Evolutionary conservation across 2,888 invertebrate species (phyloP).

Genomic region (Andrena praecox): DNA sequence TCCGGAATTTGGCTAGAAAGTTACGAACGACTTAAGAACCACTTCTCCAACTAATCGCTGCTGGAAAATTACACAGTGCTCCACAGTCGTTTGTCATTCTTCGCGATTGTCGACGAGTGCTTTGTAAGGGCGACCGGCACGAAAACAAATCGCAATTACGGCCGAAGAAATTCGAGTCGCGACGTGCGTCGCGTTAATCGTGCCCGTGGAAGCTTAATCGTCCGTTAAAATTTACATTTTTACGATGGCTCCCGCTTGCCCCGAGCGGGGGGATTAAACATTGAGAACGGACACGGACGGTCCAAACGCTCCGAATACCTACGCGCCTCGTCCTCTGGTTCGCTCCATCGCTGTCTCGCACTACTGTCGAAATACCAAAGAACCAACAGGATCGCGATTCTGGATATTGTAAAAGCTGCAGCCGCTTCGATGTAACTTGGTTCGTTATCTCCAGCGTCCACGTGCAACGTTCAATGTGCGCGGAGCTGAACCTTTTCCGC

Average conservation of each 20-base stretch:
- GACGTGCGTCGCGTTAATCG: slow-evolving; percentile 59
- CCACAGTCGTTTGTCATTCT: slow-evolving; percentile 33
- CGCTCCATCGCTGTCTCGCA: neutral
- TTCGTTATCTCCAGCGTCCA: neutral
- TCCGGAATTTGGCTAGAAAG: slow-evolving; percentile 30
- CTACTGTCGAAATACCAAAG: neutral
- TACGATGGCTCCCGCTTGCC: slow-evolving; percentile 55
- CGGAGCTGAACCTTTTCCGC: neutral
- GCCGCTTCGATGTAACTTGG: neutral
- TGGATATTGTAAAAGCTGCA: neutral
- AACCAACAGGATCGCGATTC: neutral
- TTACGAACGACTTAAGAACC: slow-evolving; percentile 46
- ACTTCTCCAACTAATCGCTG: slow-evolving; percentile 43
- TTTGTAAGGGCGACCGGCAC: slow-evolving; percentile 5
- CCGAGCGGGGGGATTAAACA: slow-evolving; percentile 34
- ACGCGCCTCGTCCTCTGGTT: neutral
- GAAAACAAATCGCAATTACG: slow-evolving; percentile 61
- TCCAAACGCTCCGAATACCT: neutral
- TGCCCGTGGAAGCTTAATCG: slow-evolving; percentile 60
- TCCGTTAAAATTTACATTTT: slow-evolving; percentile 68
- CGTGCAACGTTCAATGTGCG: neutral
- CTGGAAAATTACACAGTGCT: slow-evolving; percentile 34
- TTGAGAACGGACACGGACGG: slow-evolving; percentile 11
- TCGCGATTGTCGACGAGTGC: slow-evolving; percentile 13
- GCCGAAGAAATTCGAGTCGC: slow-evolving; percentile 52